Evolutionary conservation across 2,113 vertebrate species (phyloP), one percentile per base, ranked within the genome.

Genomic region (Myiozetetes cayanensis): DNA sequence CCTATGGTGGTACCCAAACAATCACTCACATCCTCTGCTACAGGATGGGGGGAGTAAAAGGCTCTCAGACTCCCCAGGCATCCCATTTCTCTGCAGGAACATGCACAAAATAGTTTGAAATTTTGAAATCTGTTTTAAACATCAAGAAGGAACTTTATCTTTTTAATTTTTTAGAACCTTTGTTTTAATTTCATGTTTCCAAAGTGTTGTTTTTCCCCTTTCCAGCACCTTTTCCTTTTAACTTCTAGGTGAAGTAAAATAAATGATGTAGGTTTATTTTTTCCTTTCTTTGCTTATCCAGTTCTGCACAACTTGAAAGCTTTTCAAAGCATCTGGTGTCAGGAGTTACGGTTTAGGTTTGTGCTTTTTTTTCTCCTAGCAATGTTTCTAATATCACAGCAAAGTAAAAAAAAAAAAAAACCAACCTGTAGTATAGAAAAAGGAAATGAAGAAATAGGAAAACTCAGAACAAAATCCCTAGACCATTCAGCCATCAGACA

Each of bases 221-320:
- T 77, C 70, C 50, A 0, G 50, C 79, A 86, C 77, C 67, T 96
- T 94, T 95, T 84, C 50, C 80, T 92, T 94, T 93, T 85, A 94
- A 89, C 87, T 92, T 46, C 89, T 70, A 56, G 33, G 81, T 78
- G 66, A 92, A 79, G 62, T 82, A 73, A 95, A 95, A 94, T 91
- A 95, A 96, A 94, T 76, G 49, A 95, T 94, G 91, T 87, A 68
- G 89, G 80, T 91, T 94, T 97, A 61, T 91, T 94, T 91, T 89
- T 88, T 76, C 53, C 28, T 95, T 94, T 89, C 89, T 95, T 95
- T 95, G 77, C 93, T 92, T 93, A 93, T 75, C 74, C 77, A 62
- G 68, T 82, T 85, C 89, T 95, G 81, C 46, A 91, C 79, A 92
- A 94, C 93, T 95, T 96, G 94, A 96, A 97, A 95, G 95, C 77